phyloP scores from a whole-genome alignment of 2,113 vertebrate genomes.

The Sylvietta virens region DNA sequence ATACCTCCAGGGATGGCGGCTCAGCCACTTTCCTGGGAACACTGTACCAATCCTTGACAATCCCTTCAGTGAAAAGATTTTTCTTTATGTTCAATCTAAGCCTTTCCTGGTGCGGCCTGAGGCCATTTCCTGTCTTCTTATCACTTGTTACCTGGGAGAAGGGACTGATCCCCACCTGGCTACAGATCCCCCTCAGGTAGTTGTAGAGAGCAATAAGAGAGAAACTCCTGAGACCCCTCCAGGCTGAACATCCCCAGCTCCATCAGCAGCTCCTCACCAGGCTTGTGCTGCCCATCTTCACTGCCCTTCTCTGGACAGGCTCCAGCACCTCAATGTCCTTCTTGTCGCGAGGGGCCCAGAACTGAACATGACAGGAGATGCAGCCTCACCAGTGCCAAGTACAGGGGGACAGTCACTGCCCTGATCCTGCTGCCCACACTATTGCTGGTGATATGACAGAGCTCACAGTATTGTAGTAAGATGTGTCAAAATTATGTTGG shows the following conservation, averaged over 20 bases:
- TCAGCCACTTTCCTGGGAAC: not conserved
- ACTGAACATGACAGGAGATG: rapidly evolving
- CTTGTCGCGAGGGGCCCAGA: not conserved
- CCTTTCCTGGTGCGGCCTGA: not conserved
- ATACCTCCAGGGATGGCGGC: not conserved
- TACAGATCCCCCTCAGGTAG: not conserved
- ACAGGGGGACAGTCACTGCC: rapidly evolving
- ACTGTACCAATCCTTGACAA: not conserved
- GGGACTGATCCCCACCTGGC: no score
- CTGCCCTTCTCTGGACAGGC: not conserved
- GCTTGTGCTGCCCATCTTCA: not conserved
- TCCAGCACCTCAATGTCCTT: not conserved
- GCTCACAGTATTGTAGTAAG: not conserved
- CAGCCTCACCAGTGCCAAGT: not conserved
- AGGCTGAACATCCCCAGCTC: not conserved
- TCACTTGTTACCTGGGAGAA: not conserved
- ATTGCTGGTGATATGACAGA: not conserved
- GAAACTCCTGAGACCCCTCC: not conserved
- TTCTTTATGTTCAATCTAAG: not conserved
- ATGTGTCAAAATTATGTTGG: not conserved
- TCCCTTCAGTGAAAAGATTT: not conserved
- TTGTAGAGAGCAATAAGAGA: not conserved
- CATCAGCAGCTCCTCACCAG: not conserved
- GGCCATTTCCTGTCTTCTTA: not conserved
- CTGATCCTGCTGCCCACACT: not conserved